Base-by-base conservation (phyloP, 2,113 vertebrate species). In the Syngnathus typhle region DNA sequence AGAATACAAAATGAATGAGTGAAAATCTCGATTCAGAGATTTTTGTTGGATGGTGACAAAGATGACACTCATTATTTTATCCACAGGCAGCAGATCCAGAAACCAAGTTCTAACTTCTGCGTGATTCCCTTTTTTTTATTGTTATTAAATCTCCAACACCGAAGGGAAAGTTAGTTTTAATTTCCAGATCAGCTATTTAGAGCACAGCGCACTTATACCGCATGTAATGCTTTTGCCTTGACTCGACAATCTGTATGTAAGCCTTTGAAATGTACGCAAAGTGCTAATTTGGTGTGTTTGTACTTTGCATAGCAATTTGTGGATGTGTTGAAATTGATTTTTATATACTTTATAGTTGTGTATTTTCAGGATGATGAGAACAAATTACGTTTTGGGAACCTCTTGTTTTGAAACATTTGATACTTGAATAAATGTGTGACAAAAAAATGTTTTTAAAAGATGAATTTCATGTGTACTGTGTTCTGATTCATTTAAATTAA, bases 101-200 rank as follows among this genome's bases (percentile, higher is more conserved):
- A 67, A 90, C 87, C 47, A 82, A 43, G 73, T 79, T 91, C 18
- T 91, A 75, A 80, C 46, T 5, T 47, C 39, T 61, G 12, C 54
- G 47, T 5, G 61, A 65, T 0, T 21, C 38, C 5, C 10, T 36
- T 2, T 1, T 47, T 47, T 47, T 16, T 16, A 5, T 46, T 46
- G 5, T 46, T 46, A 15, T 1, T 43, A 43, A 64, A 61, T 6
- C 11, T 4, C 21, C 27, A 44, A 51, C 7, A 62, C 39, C 65
- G 72, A 71, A 65, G 41, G 64, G 7, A 36, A 61, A 60, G 38
- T 6, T 16, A 1, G 43, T 46, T 12, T 69, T 18, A 3, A 0
- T 58, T 18, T 58, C 4, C 16, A 19, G 16, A 37, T 37, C 12
- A 54, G 55, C 23, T 56, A 6, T 5, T 32, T 2, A 32, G 54